phyloP scores from a whole-genome alignment of 2,888 invertebrate genomes.

The Conops quadrifasciatus region DNA sequence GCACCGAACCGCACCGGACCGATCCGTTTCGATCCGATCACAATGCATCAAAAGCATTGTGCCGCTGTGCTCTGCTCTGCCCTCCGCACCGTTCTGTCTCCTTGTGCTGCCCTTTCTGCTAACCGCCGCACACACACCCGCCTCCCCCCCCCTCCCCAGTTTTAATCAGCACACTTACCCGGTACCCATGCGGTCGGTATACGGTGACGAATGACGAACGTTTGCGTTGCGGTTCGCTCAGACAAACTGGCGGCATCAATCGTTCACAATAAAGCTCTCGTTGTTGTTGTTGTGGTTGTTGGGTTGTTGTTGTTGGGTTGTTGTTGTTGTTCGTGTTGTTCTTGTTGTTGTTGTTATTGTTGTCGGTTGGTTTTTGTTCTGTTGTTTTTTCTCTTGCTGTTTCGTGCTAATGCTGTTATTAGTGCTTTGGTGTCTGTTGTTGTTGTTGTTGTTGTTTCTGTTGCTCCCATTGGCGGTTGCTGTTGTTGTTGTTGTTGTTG shows the following conservation, averaged over 20 bases:
- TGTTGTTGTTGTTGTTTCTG: constrained; percentile 9
- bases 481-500: not conserved
- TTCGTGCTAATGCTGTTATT: not conserved
- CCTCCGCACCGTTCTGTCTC: too few species aligned
- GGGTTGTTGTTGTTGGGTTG: not conserved
- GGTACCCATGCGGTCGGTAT: not conserved
- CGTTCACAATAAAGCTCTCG: constrained; percentile 10
- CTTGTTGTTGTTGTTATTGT: not conserved
- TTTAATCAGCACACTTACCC: not conserved
- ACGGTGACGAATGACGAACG: constrained; percentile 9
- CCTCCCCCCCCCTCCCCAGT: not conserved
- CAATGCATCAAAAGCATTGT: constrained; percentile 11
- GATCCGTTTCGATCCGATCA: not conserved
- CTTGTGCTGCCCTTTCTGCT: too few species aligned
- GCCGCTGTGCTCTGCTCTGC: too few species aligned
- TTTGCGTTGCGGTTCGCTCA: constrained; percentile 20
- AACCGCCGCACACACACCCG: too few species aligned
- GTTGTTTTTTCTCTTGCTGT: not conserved
- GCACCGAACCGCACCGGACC: not conserved
- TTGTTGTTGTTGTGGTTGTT: not conserved
- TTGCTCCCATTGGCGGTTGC: too few species aligned
- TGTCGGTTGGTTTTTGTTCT: not conserved
- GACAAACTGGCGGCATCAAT: constrained; percentile 28
- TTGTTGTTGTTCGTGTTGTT: constrained; percentile 4
- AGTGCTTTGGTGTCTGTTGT: not conserved